Evolutionary conservation across 2,113 vertebrate genomes (phyloP).

Genomic region (Myrmecophaga tridactyla): DNA sequence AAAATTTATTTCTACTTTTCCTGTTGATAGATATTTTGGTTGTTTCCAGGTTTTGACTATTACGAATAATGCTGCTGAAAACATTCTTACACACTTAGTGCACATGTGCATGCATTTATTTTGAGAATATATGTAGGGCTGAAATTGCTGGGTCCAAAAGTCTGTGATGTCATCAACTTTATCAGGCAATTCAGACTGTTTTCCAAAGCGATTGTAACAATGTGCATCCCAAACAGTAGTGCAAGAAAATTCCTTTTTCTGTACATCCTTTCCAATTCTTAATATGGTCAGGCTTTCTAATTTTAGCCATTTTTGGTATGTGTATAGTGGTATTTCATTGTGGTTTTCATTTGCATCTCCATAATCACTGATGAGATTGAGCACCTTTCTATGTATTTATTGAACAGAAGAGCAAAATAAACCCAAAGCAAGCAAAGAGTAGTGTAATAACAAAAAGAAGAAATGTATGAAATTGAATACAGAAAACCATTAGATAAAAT

Average conservation of each 20-base stretch:
- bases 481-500: background rate
- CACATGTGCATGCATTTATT: background rate
- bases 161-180: background rate
- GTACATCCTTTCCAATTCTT: background rate
- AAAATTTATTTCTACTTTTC: background rate
- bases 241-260: background rate
- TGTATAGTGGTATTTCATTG: background rate
- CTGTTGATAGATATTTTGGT: background rate
- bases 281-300: background rate
- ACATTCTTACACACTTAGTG: background rate
- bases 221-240: background rate
- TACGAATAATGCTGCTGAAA: background rate
- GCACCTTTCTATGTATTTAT: background rate
- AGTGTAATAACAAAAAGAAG: background rate
- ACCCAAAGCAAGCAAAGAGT: background rate
- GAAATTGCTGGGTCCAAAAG: background rate
- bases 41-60: background rate
- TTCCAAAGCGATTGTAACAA: background rate
- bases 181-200: background rate
- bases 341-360: background rate
- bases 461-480: background rate
- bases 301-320: background rate
- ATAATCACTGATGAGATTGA: background rate
- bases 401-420: background rate
- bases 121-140: background rate